Evolutionary conservation across 2,797 vertebrate genomes (phyloP).

Genomic region (Anas capensis): DNA sequence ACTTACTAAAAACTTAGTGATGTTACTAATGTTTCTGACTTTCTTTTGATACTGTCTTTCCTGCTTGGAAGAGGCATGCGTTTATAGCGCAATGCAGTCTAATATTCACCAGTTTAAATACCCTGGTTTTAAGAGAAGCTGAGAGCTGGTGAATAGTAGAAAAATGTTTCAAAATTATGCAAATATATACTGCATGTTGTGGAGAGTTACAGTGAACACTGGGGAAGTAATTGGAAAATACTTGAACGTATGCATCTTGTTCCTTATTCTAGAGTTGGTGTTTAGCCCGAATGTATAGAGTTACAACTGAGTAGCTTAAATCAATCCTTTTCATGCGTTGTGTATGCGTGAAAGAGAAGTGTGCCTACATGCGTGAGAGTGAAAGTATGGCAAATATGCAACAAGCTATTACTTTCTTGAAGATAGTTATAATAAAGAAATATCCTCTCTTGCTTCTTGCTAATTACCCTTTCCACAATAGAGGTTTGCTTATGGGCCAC

Average conservation of each 20-base stretch:
- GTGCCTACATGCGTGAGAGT: accelerated
- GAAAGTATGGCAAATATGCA: not conserved
- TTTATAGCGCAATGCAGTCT: not conserved
- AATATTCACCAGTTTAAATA: not conserved
- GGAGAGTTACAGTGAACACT: not conserved
- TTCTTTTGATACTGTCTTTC: not conserved
- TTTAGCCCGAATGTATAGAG: not conserved
- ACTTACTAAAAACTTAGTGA: not conserved
- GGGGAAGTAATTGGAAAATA: not conserved
- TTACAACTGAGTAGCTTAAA: not conserved
- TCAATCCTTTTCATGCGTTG: not conserved
- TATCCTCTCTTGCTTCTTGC: not conserved
- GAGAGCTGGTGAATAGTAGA: not conserved
- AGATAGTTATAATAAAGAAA: not conserved
- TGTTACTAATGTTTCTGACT: not conserved
- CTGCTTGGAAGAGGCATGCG: not conserved
- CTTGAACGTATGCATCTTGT: not conserved
- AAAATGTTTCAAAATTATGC: not conserved
- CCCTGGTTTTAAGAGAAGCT: not conserved
- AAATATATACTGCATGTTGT: not conserved
- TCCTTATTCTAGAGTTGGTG: not conserved
- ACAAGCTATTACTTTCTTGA: not conserved
- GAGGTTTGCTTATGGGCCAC: not conserved
- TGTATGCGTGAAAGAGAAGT: not conserved
- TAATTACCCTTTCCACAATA: not conserved